Base-by-base conservation (phyloP, 2,888 invertebrate species). In the Globia sparganii region DNA sequence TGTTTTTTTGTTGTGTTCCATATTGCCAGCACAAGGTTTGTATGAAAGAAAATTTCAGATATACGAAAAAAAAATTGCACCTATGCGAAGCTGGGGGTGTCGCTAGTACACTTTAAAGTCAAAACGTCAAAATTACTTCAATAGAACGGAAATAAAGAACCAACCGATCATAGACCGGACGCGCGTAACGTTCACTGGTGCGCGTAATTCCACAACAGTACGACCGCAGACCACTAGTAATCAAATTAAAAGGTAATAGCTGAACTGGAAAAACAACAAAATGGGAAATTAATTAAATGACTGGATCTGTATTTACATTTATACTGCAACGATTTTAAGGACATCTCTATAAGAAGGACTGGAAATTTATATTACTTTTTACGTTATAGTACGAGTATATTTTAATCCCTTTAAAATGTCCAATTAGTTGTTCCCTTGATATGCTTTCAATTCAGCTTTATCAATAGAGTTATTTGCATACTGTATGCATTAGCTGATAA, bases 231-330 rank as follows among this genome's bases (percentile, higher is more conserved):
- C 87, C 85, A 43, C 76, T 75, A 77, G 82, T 87, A 87, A 89
- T 89, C 85, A 87, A 89, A 89, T 89, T 84, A 89, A 89, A 86
- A 87, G 68, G 80, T 83, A 81, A 85, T 83, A 61, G 80, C 72
- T 49, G 67, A 58, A 78, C 64, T 77, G 81, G 49, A 69, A 72
- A 81, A 71, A 80, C 79, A 77, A 86, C 61, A 81, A 81, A 87
- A 84, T 68, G 69, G 58, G 31, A 64, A 73, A 80, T 80, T 81
- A 77, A 81, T 80, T 87, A 62, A 80, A 84, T 59, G 53, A 80
- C 25, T 53, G 4, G 69, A 80, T 73, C 65, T 72, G 67, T 80
- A 74, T 72, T 77, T 64, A 76, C 64, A 80, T 78, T 78, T 81
- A 72, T 59, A 75, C 67, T 73, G 79, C 56, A 46, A 31, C 40